Conservation (phyloP, 1,140 invertebrate species). For the Drosophila equinoxialis region DNA sequence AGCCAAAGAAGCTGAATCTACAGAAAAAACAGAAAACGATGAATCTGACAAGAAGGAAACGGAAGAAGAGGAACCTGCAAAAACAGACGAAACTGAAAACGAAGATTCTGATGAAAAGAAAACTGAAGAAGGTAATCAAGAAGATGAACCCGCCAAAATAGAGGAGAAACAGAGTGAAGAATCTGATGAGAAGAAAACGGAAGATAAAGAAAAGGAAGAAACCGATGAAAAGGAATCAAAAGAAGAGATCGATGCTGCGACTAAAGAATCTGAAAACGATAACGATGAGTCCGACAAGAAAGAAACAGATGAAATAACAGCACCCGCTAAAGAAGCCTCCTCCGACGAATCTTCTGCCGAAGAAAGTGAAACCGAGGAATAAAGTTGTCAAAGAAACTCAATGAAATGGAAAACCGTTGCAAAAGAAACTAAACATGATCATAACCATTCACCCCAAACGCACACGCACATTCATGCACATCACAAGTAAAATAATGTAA, state of each 20-base stretch:
- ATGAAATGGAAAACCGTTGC: neutral
- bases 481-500: conserved; percentile 66
- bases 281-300: neutral
- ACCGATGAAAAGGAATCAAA: conserved; percentile 4
- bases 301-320: neutral
- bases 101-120: conserved; percentile 14
- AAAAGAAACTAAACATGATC: conserved; percentile 17
- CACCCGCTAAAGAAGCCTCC: neutral
- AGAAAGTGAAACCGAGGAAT: conserved; percentile 52
- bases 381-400: conserved; percentile 16
- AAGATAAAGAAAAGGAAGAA: neutral
- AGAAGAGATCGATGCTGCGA: conserved; percentile 13
- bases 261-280: neutral
- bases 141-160: neutral
- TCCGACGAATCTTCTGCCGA: conserved; percentile 23
- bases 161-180: neutral
- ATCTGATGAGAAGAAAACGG: neutral
- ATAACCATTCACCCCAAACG: conserved; percentile 27
- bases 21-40: neutral
- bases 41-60: conserved; percentile 13
- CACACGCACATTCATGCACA: conserved; percentile 37
- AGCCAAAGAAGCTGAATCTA: neutral
- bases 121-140: neutral
- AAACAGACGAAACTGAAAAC: neutral
- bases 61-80: conserved; percentile 2